Evolutionary conservation across 2,797 vertebrate genomes (phyloP).

Genomic region (Mormyrops attenuatus): DNA sequence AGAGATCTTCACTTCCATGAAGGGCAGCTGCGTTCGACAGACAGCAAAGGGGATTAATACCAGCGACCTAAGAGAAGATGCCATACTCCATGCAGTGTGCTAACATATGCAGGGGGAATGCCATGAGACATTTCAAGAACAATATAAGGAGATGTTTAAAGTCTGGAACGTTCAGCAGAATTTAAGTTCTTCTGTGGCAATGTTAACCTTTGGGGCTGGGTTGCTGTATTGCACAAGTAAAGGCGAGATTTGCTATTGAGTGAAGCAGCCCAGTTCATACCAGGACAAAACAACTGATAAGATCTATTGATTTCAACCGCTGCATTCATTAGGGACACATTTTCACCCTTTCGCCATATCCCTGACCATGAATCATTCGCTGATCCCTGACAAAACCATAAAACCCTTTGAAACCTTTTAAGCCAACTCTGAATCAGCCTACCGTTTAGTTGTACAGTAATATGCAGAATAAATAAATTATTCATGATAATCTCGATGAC

Average conservation of each 20-base stretch:
- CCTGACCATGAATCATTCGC: neutral
- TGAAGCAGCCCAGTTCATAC: neutral
- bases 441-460: neutral
- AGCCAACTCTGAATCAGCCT: neutral
- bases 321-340: neutral
- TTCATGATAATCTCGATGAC: neutral
- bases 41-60: constrained; percentile 4
- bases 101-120: neutral
- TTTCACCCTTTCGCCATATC: neutral
- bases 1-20: constrained; percentile 91
- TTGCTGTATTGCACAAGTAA: neutral
- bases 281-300: neutral
- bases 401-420: neutral
- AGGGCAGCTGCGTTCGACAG: constrained; percentile 73
- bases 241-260: neutral
- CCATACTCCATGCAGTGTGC: neutral
- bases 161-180: neutral
- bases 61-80: neutral
- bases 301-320: neutral
- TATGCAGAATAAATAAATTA: neutral
- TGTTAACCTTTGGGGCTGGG: neutral
- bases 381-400: neutral
- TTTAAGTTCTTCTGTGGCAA: neutral
- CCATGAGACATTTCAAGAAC: neutral
- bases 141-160: neutral